phyloP scores from a whole-genome alignment of 2,888 invertebrate species.

The Hirtodrosophila trivittata region DNA sequence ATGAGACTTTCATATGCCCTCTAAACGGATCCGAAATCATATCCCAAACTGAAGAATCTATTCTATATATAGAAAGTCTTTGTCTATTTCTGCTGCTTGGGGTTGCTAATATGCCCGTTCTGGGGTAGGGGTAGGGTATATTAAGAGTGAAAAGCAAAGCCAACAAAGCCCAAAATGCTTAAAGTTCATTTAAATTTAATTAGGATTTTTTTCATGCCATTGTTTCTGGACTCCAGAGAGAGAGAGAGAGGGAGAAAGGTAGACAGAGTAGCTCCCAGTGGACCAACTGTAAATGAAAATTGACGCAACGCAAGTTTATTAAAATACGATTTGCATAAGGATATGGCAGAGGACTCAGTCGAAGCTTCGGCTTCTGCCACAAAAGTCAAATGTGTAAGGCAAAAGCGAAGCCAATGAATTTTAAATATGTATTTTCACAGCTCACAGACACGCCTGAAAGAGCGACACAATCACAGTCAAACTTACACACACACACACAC shows the following conservation, averaged over 20 bases:
- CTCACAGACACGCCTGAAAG: slow-evolving; percentile 38
- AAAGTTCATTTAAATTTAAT: slow-evolving; percentile 79
- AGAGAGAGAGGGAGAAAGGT: not conserved
- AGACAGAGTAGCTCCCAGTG: slow-evolving; percentile 48
- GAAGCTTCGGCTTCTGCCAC: slow-evolving; percentile 13
- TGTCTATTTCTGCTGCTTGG: too few relatives aligned
- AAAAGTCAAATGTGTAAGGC: slow-evolving; percentile 51
- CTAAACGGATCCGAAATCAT: too few relatives aligned
- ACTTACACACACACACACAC: slow-evolving; percentile 21
- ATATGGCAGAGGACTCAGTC: slow-evolving; percentile 29
- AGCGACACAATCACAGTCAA: slow-evolving; percentile 30
- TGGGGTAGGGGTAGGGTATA: slow-evolving; percentile 29
- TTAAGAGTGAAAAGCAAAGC: slow-evolving; percentile 59
- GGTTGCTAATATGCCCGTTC: too few relatives aligned
- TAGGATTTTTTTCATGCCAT: slow-evolving; percentile 65
- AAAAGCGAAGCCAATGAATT: slow-evolving; percentile 64
- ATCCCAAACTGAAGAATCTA: too few relatives aligned
- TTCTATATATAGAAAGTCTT: too few relatives aligned
- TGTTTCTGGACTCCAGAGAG: slow-evolving; percentile 45
- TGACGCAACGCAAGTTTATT: slow-evolving; percentile 77
- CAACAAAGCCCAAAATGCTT: slow-evolving; percentile 73
- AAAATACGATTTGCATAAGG: slow-evolving; percentile 78
- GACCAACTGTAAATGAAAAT: slow-evolving; percentile 77
- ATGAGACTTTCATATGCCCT: slow-evolving; percentile 9
- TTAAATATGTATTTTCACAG: slow-evolving; percentile 60